Evolutionary conservation across 1,140 invertebrate species (phyloP), one percentile per base, ranked within the genome.

Genomic region (Proctacanthus coquilletti): DNA sequence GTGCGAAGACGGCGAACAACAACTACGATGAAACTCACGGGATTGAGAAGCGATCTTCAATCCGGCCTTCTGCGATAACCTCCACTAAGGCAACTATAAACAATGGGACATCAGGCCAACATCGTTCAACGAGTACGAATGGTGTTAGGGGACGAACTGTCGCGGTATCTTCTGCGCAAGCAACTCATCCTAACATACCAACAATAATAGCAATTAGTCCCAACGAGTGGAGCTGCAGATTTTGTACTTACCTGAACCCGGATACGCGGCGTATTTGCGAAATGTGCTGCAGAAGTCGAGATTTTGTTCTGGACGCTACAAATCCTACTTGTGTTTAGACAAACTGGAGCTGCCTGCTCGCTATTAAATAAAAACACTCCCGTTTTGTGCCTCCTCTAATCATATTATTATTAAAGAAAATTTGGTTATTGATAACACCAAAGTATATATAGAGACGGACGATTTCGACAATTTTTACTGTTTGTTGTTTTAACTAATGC

Each of bases 181-280:
- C 54, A 56, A 27, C 41, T 49, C 34, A 51, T 57, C 23, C 50
- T 55, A 18, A 53, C 49, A 9, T n/a, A n/a, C n/a, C n/a, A n/a
- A n/a, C n/a, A n/a, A n/a, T n/a, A n/a, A n/a, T n/a, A n/a, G n/a
- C n/a, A n/a, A n/a, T n/a, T n/a, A 47, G 47, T 36, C 46, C 52
- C 17, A 52, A 52, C 31, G 56, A 60, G 20, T 83, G 80, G 80
- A 66, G 71, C 39, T 82, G 79, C 53, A 61, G 59, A 1, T 64
- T 66, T 19, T 83, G 80, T 55, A 83, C 79, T 14, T 83, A 64
- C 58, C 53, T 75, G 2, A 84, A 84, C 53, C 46, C 62, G 3
- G 46, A 54, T 4, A 50, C 58, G 0, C 64, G 52, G 32, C 67
- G 71, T 18, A 73, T 81, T 43, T 84, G 80, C 51, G 75, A 79